A percentile compares a stretch with the other conserved stretches of the same genome.
phyloP scores from a whole-genome alignment of 2,113 vertebrate species.

The Motacilla alba region DNA sequence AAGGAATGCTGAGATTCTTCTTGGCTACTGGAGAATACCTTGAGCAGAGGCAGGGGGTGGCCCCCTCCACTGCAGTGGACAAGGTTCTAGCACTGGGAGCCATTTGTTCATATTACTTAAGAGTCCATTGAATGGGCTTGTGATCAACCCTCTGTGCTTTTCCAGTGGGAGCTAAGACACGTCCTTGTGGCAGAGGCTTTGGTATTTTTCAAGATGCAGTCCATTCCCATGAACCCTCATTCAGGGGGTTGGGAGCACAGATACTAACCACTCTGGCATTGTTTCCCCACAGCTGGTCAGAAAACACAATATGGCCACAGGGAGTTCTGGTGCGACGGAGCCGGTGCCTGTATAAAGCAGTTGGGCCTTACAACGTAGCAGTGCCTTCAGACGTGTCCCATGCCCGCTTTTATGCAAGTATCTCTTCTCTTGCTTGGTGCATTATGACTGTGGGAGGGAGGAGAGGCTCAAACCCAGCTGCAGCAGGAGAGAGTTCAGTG shows the following conservation, averaged over 20 bases:
- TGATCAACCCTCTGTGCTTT: neutral
- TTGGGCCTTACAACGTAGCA: constrained; percentile 94
- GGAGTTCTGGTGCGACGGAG: constrained; percentile 96
- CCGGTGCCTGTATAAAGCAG: constrained; percentile 92
- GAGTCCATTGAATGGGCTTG: neutral
- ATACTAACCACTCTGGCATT: constrained; percentile 13
- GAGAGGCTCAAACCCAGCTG: neutral
- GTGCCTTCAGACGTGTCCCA: constrained; percentile 97
- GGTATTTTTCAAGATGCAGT: neutral
- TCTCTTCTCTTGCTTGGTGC: neutral
- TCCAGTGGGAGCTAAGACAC: neutral
- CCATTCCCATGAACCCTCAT: rapidly evolving
- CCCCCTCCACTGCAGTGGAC: neutral
- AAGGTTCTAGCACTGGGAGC: neutral
- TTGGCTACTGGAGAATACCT: neutral
- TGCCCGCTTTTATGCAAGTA: constrained; percentile 97
- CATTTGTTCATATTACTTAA: neutral
- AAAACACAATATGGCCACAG: constrained; percentile 96
- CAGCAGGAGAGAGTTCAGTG: neutral
- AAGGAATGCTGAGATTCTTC: neutral
- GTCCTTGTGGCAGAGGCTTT: neutral
- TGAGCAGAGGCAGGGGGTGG: neutral
- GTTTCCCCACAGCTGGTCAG: constrained; percentile 87
- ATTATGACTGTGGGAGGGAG: neutral
- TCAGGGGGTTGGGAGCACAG: neutral